phyloP scores from a whole-genome alignment of 1,140 invertebrate species.

The Conus ventricosus region DNA sequence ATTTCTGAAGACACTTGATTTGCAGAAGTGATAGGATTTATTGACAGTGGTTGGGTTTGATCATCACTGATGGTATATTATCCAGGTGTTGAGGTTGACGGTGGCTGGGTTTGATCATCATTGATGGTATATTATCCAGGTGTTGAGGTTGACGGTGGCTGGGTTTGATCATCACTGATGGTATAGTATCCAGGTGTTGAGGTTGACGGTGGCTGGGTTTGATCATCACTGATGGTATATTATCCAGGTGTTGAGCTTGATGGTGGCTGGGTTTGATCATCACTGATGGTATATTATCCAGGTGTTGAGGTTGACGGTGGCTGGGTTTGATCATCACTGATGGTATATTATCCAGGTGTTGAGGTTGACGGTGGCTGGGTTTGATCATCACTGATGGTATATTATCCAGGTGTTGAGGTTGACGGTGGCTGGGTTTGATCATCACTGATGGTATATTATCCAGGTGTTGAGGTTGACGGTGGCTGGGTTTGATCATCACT shows the following conservation, averaged over 20 bases:
- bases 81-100: constrained; percentile 63
- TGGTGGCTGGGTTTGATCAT: constrained; percentile 48
- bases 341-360: constrained; percentile 53
- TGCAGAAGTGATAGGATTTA: too few species aligned
- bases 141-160: constrained; percentile 64
- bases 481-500: constrained; percentile 37
- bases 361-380: constrained; percentile 62
- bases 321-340: neutral
- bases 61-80: neutral
- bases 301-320: constrained; percentile 64
- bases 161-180: neutral
- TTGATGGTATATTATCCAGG: constrained; percentile 42
- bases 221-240: neutral
- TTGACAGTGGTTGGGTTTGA: too few species aligned
- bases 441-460: neutral
- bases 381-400: neutral
- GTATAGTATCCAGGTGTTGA: constrained; percentile 54
- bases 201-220: constrained; percentile 61
- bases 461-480: constrained; percentile 64
- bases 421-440: constrained; percentile 53
- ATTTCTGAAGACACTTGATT: too few species aligned
- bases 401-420: constrained; percentile 60
- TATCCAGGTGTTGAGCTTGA: constrained; percentile 62
- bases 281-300: constrained; percentile 32
- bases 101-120: constrained; percentile 43